Conservation (phyloP, 1,140 invertebrate genomes). For the Copidosoma floridanum region DNA sequence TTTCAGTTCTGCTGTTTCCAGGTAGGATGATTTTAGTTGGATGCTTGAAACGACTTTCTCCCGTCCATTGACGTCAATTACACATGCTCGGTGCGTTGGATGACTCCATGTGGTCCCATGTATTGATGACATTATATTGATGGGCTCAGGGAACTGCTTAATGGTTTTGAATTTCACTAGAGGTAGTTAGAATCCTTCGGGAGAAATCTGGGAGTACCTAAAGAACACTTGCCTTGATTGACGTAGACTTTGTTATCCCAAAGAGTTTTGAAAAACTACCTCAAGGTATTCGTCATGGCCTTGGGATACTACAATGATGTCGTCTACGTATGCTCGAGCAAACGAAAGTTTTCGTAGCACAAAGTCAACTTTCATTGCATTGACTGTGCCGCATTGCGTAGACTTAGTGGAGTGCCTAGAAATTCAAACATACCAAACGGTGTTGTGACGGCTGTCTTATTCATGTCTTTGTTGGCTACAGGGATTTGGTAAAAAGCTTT, state of each 20-base stretch:
- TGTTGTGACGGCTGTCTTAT: slow-evolving; percentile 32
- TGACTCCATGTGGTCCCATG: too few species aligned
- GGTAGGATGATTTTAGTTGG: too few species aligned
- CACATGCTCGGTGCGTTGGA: too few species aligned
- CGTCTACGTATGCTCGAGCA: slow-evolving; percentile 36
- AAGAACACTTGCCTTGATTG: slow-evolving; percentile 33
- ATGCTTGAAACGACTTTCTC: too few species aligned
- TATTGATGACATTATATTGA: slow-evolving; percentile 29
- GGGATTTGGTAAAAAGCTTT: neutral
- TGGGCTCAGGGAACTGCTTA: slow-evolving; percentile 31
- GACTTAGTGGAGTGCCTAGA: slow-evolving; percentile 35
- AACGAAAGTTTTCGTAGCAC: slow-evolving; percentile 41
- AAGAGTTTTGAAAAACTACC: slow-evolving; percentile 29
- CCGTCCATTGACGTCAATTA: too few species aligned
- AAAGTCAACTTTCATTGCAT: slow-evolving; percentile 38
- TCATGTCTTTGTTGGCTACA: slow-evolving; percentile 16
- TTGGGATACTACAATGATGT: slow-evolving; percentile 32
- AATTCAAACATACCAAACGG: slow-evolving; percentile 21
- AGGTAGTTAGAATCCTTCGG: slow-evolving; percentile 31
- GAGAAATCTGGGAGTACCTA: slow-evolving; percentile 34
- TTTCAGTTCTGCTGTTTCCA: too few species aligned
- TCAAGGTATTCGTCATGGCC: slow-evolving; percentile 32
- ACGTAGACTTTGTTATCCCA: neutral
- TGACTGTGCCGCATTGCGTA: slow-evolving; percentile 21
- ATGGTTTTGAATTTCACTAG: neutral